phyloP scores from a whole-genome alignment of 2,797 vertebrate genomes.

The Tadarida brasiliensis region DNA sequence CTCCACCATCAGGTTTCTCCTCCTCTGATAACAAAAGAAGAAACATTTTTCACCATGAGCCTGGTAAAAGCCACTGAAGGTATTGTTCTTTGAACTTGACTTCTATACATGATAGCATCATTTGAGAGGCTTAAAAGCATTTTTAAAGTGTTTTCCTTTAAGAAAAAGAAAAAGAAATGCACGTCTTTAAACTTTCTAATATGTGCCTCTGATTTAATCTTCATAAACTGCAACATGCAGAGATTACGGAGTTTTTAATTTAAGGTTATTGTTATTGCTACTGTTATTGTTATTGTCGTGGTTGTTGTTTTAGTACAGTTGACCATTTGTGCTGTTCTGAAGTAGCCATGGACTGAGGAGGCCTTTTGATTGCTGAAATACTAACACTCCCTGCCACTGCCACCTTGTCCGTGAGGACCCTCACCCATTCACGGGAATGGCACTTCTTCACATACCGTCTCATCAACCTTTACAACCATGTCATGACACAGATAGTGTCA shows the following conservation, averaged over 20 bases:
- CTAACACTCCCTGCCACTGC: neutral
- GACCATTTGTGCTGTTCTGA: neutral
- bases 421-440: neutral
- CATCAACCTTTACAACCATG: neutral
- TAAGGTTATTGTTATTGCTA: neutral
- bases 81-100: neutral
- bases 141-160: constrained; percentile 16
- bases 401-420: neutral
- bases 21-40: neutral
- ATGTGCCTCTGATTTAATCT: neutral
- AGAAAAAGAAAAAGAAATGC: neutral
- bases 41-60: neutral
- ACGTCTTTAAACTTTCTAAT: neutral
- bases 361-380: neutral
- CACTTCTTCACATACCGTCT: neutral
- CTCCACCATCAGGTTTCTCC: neutral
- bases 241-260: neutral
- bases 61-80: neutral
- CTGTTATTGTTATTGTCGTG: neutral
- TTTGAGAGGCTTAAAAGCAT: neutral
- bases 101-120: neutral
- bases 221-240: neutral
- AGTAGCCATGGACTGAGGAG: neutral
- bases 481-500: neutral
- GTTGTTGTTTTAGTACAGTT: neutral